phyloP scores from a whole-genome alignment of 2,888 invertebrate species.

The Seira ritae region DNA sequence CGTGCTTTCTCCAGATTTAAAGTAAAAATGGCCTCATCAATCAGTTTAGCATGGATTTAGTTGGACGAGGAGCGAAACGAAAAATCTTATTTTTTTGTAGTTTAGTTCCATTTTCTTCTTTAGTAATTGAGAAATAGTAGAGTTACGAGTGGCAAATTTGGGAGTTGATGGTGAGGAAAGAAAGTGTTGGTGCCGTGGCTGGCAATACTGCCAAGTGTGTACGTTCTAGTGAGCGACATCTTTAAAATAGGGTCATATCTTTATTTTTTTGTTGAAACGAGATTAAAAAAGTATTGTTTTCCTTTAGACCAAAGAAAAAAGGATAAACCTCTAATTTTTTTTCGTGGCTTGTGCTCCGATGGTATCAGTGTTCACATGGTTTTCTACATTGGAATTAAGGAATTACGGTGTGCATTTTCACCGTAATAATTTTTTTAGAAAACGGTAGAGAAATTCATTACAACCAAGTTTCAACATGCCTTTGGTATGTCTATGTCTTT shows the following conservation, averaged over 20 bases:
- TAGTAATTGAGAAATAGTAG: too few species aligned
- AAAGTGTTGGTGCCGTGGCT: too few species aligned
- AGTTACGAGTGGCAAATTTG: too few species aligned
- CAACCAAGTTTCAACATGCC: conserved; percentile 57
- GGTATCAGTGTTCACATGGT: background rate
- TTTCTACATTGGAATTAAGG: background rate
- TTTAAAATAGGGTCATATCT: background rate
- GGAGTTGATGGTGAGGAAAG: too few species aligned
- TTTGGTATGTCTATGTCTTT: conserved; percentile 62
- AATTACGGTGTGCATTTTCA: conserved; percentile 11
- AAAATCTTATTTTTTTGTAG: too few species aligned
- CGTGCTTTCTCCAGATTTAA: too few species aligned
- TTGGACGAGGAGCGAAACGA: too few species aligned
- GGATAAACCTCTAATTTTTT: background rate
- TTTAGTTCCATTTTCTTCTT: too few species aligned
- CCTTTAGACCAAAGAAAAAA: background rate
- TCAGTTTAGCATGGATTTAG: too few species aligned
- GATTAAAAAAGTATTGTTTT: conserved; percentile 4
- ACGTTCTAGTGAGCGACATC: background rate
- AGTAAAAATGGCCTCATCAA: too few species aligned
- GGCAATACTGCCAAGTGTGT: background rate
- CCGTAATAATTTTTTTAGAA: conserved; percentile 19
- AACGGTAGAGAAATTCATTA: conserved; percentile 1
- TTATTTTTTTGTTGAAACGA: background rate
- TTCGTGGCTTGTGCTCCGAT: background rate